Percentiles rank a stretch among this genome's conserved stretches.
These are phyloP conservation scores for Micrasema minimum DNA, from an alignment of 1,140 invertebrate species.

Conservation along the genomic window DNA sequence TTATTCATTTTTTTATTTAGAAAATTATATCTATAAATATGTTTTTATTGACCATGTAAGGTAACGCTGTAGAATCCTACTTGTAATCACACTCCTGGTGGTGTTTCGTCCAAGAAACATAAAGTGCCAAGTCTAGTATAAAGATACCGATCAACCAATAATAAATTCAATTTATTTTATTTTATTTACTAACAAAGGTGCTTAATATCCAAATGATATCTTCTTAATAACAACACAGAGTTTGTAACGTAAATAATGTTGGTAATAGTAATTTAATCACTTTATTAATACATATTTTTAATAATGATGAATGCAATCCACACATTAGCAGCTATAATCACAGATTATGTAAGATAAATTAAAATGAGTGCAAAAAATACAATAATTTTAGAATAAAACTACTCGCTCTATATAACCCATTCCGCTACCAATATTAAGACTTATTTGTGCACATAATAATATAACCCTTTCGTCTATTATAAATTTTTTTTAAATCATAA, in stretches of 20 bases:
- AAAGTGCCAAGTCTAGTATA: not conserved
- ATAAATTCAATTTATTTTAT: not conserved
- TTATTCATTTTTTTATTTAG: too few species aligned
- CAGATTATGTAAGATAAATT: constrained; percentile 37
- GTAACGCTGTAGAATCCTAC: too few species aligned
- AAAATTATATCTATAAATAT: too few species aligned
- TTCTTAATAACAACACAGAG: not conserved
- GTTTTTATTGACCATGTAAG: too few species aligned
- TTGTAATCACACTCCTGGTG: too few species aligned
- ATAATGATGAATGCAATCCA: constrained; percentile 22
- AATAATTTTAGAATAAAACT: constrained; percentile 11
- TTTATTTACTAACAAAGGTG: not conserved
- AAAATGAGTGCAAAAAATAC: constrained; percentile 35
- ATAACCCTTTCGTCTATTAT: too few species aligned
- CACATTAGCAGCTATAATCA: constrained; percentile 39
- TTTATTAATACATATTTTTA: constrained; percentile 6
- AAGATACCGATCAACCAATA: constrained; percentile 22
- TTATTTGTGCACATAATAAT: too few species aligned
- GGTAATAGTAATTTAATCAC: not conserved
- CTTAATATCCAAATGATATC: constrained; percentile 2
- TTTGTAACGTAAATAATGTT: constrained; percentile 1
- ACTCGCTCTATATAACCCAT: too few species aligned
- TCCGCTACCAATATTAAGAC: too few species aligned
- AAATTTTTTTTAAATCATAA: too few species aligned
- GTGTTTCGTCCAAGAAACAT: not conserved